Base-by-base conservation (phyloP, 2,888 invertebrate genomes). In the Ophion ventricosus region DNA sequence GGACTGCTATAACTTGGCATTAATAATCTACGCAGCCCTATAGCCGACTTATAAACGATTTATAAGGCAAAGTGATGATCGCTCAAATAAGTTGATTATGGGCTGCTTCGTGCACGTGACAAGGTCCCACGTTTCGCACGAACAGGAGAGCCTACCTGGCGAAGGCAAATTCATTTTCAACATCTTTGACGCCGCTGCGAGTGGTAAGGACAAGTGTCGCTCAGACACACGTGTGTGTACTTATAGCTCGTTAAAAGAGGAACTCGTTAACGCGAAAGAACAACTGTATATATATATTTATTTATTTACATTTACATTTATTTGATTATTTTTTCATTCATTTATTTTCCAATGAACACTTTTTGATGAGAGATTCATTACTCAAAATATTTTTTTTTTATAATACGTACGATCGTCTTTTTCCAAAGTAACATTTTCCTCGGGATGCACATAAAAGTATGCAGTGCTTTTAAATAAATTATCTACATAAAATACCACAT, bases 21-120 rank as follows among this genome's bases (percentile, higher is more conserved):
- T 59, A 59, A 35, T 29, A 59, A 56, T 56, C 8, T 17, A 49
- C 29, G 17, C 35, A 14, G 43, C n/a, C 35, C 67, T 20, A 23
- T 20, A 69, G 26, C 26, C 57, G 11, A n/a, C 57, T 59, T 57
- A 14, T 26, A 35, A 57, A 54, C 40, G 40, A 43, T 67, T 57
- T 35, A 67, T 66, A 57, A 25, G 66, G n/a, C 26, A 10, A 7
- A 40, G 40, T 8, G 59, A 64, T 75, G 57, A 77, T 82, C 64
- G 23, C 11, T 70, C 66, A 49, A 76, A 77, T 72, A 72, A 72
- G 82, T 64, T 49, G 64, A 76, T 77, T 77, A 59, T 8, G n/a
- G 59, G 64, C 70, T 82, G 77, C n/a, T 77, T 23, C n/a, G 23
- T 8, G 72, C 77, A 82, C 66, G 29, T 82, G 77, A 57, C 59